Base-by-base conservation (phyloP, 2,113 vertebrate genomes). In the Chauna torquata region DNA sequence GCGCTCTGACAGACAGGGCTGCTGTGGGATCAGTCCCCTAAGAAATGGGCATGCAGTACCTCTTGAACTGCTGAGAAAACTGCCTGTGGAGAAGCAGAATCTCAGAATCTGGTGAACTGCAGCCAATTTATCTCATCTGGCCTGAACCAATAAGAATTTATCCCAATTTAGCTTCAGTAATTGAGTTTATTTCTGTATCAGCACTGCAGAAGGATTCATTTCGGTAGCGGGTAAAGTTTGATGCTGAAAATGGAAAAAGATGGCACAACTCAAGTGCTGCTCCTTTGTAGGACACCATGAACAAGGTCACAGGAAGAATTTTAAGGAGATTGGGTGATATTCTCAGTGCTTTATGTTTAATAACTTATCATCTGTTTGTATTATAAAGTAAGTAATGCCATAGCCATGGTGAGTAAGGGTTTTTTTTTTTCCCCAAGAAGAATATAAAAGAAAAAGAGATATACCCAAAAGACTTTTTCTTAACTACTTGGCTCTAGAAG, bases 181-280 rank as follows among this genome's bases (percentile, higher is more conserved):
- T 93, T 92, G 92, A 76, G 90, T 93, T 97, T 95, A 90, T 96
- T 96, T 97, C 66, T 93, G 90, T 94, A 58, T 72, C 58, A 32
- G 82, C 49, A 3, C 49, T 47, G 65, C 0, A 1, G 30, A 90
- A 91, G 77, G 59, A 57, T 85, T 89, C 90, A 13, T 87, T 89
- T 89, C 74, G 71, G 65, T 40, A 84, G 62, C 14, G 25, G 44
- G 54, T 94, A 84, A 94, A 96, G 95, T 94, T 97, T 65, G 87
- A n/a, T 80, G 84, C 96, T 96, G 96, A 91, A 94, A 95, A 94
- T 96, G 94, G 96, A 96, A 95, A 92, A 96, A 93, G 87, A 90
- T 96, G 87, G 89, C 45, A 85, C 93, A 65, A 95, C 87, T 91
- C 81, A 89, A 81, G 45, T 88, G 78, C 81, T 91, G 49, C 90